A percentile compares a stretch with the other conserved stretches of the same genome.
phyloP scores from a whole-genome alignment of 2,888 invertebrate genomes.

The Dasysyrphus tricinctus region DNA sequence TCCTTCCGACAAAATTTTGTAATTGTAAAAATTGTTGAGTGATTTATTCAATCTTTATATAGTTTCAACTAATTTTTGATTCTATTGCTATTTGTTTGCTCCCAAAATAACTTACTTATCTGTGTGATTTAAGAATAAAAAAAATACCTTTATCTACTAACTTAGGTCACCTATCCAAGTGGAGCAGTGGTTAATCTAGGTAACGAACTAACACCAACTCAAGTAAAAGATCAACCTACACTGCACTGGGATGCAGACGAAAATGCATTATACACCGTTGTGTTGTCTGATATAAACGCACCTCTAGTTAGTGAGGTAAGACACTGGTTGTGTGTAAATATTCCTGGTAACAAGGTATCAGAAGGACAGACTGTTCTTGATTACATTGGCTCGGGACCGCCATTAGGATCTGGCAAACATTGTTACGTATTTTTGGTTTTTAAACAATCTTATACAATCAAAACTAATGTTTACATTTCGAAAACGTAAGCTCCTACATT shows the following conservation, averaged over 20 bases:
- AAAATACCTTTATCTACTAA: too few species aligned
- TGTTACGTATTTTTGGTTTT: slow-evolving; percentile 89
- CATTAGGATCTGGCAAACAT: slow-evolving; percentile 87
- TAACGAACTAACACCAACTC: slow-evolving; percentile 89
- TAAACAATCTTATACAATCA: slow-evolving; percentile 86
- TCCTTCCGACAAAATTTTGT: too few species aligned
- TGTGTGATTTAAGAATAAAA: too few species aligned
- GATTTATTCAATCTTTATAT: too few species aligned
- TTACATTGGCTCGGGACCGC: slow-evolving; percentile 94
- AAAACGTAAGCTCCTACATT: slow-evolving; percentile 18
- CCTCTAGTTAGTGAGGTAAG: slow-evolving; percentile 93
- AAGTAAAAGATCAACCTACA: slow-evolving; percentile 89
- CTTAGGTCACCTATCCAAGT: too few species aligned
- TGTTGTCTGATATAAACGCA: slow-evolving; percentile 92
- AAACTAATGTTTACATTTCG: slow-evolving; percentile 82
- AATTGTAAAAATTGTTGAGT: too few species aligned
- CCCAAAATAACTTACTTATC: too few species aligned
- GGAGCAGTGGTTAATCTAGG: slow-evolving; percentile 86
- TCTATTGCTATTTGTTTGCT: too few species aligned
- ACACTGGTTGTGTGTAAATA: slow-evolving; percentile 95
- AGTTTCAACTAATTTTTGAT: too few species aligned
- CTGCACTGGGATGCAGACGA: slow-evolving; percentile 87
- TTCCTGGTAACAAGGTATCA: slow-evolving; percentile 88
- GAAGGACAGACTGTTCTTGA: slow-evolving; percentile 91
- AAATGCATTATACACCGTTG: slow-evolving; percentile 88